phyloP scores from a whole-genome alignment of 30 jellyfish, hydroid and myxozoan species.

The Catostylus mosaicus region DNA sequence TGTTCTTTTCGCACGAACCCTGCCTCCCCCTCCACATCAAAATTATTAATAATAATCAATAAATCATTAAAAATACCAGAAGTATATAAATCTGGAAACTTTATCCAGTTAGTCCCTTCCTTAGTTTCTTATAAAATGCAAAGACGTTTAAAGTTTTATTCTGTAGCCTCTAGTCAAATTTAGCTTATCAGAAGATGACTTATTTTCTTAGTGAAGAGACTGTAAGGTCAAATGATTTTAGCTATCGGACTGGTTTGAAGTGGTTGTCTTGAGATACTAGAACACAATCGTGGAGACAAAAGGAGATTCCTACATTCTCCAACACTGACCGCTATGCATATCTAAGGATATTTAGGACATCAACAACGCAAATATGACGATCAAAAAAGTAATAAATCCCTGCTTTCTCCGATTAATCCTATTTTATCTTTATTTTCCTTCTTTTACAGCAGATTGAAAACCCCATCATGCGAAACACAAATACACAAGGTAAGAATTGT shows the following conservation, averaged over 20 bases:
- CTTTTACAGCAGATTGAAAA: conserved; percentile 11
- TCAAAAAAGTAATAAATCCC: background rate
- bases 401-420: conserved; percentile 2
- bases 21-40: too few species aligned
- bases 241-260: background rate
- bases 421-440: background rate
- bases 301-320: background rate
- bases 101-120: too few species aligned
- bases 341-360: conserved; percentile 6
- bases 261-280: too few species aligned
- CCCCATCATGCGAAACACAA: conserved; percentile 24
- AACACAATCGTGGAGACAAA: too few species aligned
- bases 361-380: background rate
- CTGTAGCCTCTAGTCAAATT: background rate
- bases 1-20: too few species aligned
- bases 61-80: too few species aligned
- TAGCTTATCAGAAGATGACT: background rate
- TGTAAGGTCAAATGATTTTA: background rate
- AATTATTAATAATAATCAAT: too few species aligned
- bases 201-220: background rate
- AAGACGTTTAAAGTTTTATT: too few species aligned
- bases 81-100: too few species aligned
- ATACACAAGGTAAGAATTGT: conserved; percentile 12
- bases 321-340: conserved; percentile 31
- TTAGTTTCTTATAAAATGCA: too few species aligned